Evolutionary conservation across 2,888 invertebrate genomes (phyloP), one percentile per base, ranked within the genome.

Genomic region (Proisotoma minuta): DNA sequence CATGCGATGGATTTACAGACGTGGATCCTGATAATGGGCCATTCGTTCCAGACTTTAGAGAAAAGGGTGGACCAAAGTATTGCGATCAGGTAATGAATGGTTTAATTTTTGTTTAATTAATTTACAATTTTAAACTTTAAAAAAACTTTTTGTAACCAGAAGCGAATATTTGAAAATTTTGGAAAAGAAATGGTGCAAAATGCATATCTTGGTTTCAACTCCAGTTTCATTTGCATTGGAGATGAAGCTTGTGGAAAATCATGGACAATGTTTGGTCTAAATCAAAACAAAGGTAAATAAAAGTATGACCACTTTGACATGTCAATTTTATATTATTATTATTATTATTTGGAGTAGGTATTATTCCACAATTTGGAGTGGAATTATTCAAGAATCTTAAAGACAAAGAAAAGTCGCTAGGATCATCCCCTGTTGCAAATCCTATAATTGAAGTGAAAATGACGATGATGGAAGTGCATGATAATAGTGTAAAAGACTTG

Each of bases 391-490:
- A 78, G 62, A 77, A 77, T 51, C 81, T 83, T 50, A 79, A 79
- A 20, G 77, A 77, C 62, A 76, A 76, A 23, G 74, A 65, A 15
- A 77, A 77, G 15, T 73, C 70, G 1, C 74, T 73, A 20, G 75
- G 74, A 12, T 10, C 47, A 18, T 18, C 10, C 5, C 54, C 3
- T 10, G 15, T 22, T 3, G 54, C 39, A 18, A 34, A 39, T 22
- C n/a, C 22, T 5, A n/a, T 5, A n/a, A 39, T 12, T 10, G 54
- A 54, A 54, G 81, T 83, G 5, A 77, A 78, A 56, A 78, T 83
- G 64, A 81, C 80, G 63, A 83, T 84, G 82, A 74, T 83, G 69
- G 83, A 83, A 75, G 82, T 84, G 67, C 83, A 83, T 77, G 82
- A 82, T 75, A 34, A 54, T 10, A 77, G 80, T 18, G 81, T 82